Conservation (phyloP, 1,140 invertebrate species). For the Rhagoletis pomonella region DNA sequence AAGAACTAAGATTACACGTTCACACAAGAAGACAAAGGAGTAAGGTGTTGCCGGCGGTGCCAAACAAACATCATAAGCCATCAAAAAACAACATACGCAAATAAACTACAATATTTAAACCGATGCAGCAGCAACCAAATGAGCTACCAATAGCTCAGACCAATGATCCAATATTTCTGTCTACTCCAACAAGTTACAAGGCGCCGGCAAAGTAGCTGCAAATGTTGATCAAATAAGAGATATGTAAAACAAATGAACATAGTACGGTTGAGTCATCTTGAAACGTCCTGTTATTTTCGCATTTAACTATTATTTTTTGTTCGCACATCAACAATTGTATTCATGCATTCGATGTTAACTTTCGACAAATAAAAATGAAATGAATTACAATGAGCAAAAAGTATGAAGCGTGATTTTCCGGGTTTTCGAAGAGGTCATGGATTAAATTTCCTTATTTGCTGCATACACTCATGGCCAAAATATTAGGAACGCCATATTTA, state of each 20-base stretch:
- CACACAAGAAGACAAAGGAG: neutral
- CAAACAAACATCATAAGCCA: neutral
- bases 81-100: neutral
- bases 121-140: too few species aligned
- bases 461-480: too few species aligned
- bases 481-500: too few species aligned
- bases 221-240: neutral
- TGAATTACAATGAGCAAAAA: constrained; percentile 21
- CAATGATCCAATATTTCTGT: neutral
- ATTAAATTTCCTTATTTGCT: too few species aligned
- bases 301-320: constrained; percentile 32
- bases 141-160: neutral
- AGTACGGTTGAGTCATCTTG: constrained; percentile 49
- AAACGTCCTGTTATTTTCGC: constrained; percentile 51
- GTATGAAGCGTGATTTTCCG: neutral
- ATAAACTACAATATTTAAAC: neutral
- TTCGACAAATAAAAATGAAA: constrained; percentile 43
- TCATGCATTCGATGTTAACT: constrained; percentile 31
- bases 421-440: neutral
- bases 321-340: constrained; percentile 11
- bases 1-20: constrained; percentile 65
- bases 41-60: neutral
- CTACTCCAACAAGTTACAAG: neutral
- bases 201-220: neutral
- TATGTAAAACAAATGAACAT: constrained; percentile 4